Evolutionary conservation across 2,888 invertebrate species (phyloP).

Genomic region (Thera obeliscata): DNA sequence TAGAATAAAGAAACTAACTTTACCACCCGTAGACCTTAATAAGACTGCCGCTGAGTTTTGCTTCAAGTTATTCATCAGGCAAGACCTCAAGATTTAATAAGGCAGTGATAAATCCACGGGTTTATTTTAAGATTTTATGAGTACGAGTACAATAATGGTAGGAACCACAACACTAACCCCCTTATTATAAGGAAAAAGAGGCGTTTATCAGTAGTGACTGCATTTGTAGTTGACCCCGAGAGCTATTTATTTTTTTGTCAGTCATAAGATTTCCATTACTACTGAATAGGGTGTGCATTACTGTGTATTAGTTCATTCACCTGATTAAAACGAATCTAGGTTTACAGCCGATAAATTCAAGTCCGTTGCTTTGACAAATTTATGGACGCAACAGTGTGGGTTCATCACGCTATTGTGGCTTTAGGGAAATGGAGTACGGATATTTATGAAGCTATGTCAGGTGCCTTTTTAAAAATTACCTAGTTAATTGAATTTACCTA

Average conservation of each 20-base stretch:
- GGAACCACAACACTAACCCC: no score
- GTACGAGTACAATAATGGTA: no score
- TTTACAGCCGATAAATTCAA: neutral
- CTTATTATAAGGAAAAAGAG: no score
- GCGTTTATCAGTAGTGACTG: no score
- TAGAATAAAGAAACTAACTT: neutral
- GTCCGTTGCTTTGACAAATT: constrained; percentile 17
- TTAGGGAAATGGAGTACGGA: constrained; percentile 17
- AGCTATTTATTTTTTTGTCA: no score
- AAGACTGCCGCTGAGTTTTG: constrained; percentile 4
- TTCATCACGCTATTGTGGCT: constrained; percentile 20
- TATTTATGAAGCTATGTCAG: constrained; percentile 29
- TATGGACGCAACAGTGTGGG: constrained; percentile 23
- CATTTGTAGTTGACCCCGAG: no score
- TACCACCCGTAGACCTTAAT: no score
- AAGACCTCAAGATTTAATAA: neutral
- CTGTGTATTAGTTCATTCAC: neutral
- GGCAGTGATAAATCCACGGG: neutral
- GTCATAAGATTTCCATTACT: neutral
- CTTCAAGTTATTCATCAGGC: constrained; percentile 3
- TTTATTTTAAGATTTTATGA: neutral
- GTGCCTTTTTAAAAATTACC: constrained; percentile 23
- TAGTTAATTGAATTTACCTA: neutral
- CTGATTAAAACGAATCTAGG: neutral
- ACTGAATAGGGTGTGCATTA: neutral